Conservation (phyloP, 2,113 vertebrate species). For the Dipodomys merriami region DNA sequence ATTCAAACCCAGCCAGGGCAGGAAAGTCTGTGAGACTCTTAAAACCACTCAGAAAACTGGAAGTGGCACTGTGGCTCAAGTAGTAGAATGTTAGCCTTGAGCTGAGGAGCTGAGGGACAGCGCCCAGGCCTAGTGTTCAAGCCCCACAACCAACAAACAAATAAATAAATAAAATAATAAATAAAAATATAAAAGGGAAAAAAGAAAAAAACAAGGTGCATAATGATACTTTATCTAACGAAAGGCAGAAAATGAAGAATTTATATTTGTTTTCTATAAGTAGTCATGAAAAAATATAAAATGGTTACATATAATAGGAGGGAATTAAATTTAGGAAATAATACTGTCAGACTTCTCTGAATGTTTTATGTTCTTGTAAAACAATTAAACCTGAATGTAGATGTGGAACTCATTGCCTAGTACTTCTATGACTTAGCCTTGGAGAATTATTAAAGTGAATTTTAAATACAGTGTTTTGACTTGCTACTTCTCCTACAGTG, state of each 20-base stretch:
- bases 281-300: not conserved
- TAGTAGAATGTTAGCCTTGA: too few relatives aligned
- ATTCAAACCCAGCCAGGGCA: too few relatives aligned
- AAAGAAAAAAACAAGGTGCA: not conserved
- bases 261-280: not conserved
- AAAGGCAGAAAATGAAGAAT: not conserved
- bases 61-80: too few relatives aligned
- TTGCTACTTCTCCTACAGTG: not conserved
- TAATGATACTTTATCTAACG: not conserved
- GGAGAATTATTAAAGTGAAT: not conserved
- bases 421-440: not conserved
- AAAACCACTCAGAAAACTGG: too few relatives aligned
- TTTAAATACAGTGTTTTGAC: not conserved
- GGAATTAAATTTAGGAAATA: not conserved
- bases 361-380: not conserved
- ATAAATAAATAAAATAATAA: too few relatives aligned
- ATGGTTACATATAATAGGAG: not conserved
- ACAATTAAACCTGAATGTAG: not conserved
- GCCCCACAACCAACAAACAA: too few relatives aligned
- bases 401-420: not conserved
- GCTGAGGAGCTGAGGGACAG: too few relatives aligned
- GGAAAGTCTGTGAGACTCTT: too few relatives aligned
- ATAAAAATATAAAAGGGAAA: too few relatives aligned
- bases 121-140: too few relatives aligned
- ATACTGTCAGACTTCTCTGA: not conserved